Evolutionary conservation across 2,797 vertebrate genomes (phyloP), one percentile per base, ranked within the genome.

Genomic region (Thunnus albacares): DNA sequence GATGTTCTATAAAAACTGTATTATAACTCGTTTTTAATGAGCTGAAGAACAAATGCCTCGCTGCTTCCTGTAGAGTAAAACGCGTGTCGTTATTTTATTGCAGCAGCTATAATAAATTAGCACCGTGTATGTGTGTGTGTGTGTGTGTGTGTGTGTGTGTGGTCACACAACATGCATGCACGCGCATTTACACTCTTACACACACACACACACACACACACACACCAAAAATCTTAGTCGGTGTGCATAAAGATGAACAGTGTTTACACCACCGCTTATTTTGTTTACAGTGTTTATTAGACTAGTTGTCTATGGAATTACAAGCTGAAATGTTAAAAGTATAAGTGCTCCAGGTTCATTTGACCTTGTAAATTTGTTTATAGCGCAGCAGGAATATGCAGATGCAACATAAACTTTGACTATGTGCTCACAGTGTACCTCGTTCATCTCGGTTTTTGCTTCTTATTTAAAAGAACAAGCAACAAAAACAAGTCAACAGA

Each of bases 231-330:
- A 67, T 45, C 58, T 51, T 49, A 38, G 57, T 52, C 38, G 66
- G 57, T 75, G 78, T 84, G 73, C 75, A 71, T 75, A 69, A 70
- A 84, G 52, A 84, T 62, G 76, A 72, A 84, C 84, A 70, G 84
- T 90, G 92, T 95, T 95, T 94, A 94, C 92, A 90, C 79, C 47
- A 7, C 67, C 51, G 79, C 89, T 86, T 60, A 8, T 84, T 90
- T 91, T 92, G 91, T 95, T 94, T 95, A 95, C 94, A 92, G 86
- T 93, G 89, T 94, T 93, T 88, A 84, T 87, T 88, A 79, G 77
- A 79, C 80, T 75, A 69, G 87, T 82, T 49, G 85, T 91, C 68
- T 77, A 41, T 88, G 59, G 70, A 83, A 78, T 92, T 82, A 87
- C 61, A 72, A 73, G 88, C 83, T 74, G 67, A 81, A 71, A 83